Base-by-base conservation (phyloP, 2,888 invertebrate species). In the Autographa gamma region DNA sequence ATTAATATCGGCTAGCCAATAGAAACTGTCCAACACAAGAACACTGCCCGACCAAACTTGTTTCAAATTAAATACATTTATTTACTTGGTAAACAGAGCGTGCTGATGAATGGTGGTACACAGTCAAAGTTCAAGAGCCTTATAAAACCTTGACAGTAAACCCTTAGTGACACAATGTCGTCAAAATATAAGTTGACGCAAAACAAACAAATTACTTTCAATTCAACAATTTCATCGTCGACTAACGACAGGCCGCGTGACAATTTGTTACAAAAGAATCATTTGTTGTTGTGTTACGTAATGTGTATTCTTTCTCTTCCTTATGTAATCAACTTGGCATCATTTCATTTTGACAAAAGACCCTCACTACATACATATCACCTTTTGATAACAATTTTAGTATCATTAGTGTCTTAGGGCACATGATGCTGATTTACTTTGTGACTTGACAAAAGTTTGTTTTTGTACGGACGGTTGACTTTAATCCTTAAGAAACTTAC, bases 1-100 rank as follows among this genome's bases (percentile, higher is more conserved):
- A 83, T 83, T 82, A 73, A 74, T 79, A 73, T 64, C 69, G 80
- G 60, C 76, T 77, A 69, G 83, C 80, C 71, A 79, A 73, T 76
- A 69, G 43, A 69, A 56, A 72, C 65, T 72, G 82, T 73, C 52
- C 41, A 70, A 64, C 63, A 64, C 58, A 38, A n/a, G n/a, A 48
- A 60, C 25, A 32, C 60, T 16, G 16, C 18, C 58, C 54, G 62
- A 67, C 58, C 58, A 18, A 66, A 63, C 58, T 66, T 19, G 32
- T 11, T 19, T 63, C 64, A 70, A 62, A 70, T 59, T 8, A 56
- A 25, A 56, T 56, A 14, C 13, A 25, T 56, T 56, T 9, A 25
- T 18, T 13, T 25, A 25, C 25, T 56, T 25, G 56, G 25, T 25
- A 25, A 56, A 25, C 25, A 56, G 63, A 59, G 43, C 60, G 13